Base-by-base conservation (phyloP, 1,140 invertebrate species). In the Oreohelix idahoensis region DNA sequence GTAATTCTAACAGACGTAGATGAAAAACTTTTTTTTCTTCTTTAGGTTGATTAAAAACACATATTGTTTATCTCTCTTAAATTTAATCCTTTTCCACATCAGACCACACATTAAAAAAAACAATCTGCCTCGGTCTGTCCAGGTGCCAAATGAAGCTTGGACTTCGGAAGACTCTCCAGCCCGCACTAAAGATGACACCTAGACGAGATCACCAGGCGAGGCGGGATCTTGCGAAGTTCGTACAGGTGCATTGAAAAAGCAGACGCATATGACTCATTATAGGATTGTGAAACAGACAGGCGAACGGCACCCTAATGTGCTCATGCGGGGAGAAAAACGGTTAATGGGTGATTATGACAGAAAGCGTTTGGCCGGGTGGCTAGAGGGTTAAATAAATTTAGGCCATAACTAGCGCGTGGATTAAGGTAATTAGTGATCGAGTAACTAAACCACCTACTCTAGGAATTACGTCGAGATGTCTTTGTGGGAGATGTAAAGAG, bases 291-390 rank as follows among this genome's bases (percentile, higher is more conserved):
- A n/a, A 66, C 4, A 66, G 63, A 1, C n/a, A 29, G 63, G n/a
- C n/a, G 17, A 66, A 26, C 5, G 17, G 29, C 29, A 29, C 63
- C 29, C 63, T 66, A 11, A 23, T 8, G 63, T 35, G 63, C 5
- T 58, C 51, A 58, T 58, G 51, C 51, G 15, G 63, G 2, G n/a
- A 66, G 63, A 66, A 66, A 66, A 66, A 66, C 29, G 63, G 63
- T 66, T 66, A 32, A 66, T 66, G 29, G n/a, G 63, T 8, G 63
- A 66, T 66, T 32, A 66, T 66, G 53, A 58, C 17, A 8, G 63
- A 66, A 66, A 23, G 2, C 51, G 29, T 66, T 23, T 29, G 63
- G 1, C n/a, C n/a, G 29, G n/a, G n/a, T 32, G 29, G 63, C 29
- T 32, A 5, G 29, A 32, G 29, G 63, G n/a, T 66, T 66, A 29